These are phyloP conservation scores for Synchiropus splendidus DNA, from an alignment of 2,113 vertebrate genomes.

Conservation along the genomic window DNA sequence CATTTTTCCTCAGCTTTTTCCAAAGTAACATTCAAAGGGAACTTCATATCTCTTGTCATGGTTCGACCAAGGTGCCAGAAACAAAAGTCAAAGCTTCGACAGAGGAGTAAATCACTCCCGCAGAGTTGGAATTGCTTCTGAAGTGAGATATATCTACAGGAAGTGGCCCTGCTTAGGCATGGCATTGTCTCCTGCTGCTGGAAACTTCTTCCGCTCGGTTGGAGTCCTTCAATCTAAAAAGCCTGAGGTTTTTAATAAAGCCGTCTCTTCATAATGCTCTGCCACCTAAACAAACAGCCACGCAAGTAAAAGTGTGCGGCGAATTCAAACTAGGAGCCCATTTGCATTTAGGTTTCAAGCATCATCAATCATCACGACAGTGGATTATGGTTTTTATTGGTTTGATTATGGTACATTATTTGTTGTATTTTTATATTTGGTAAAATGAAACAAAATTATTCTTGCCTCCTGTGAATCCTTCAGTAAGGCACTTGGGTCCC, in stretches of 20 bases:
- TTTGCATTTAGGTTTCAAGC: too few relatives aligned
- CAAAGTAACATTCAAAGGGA: too few relatives aligned
- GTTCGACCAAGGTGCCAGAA: slow-evolving; percentile 12
- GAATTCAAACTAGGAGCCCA: too few relatives aligned
- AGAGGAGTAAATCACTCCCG: slow-evolving; percentile 27
- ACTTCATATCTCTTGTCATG: not conserved
- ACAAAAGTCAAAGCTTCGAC: slow-evolving; percentile 15
- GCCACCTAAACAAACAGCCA: slow-evolving; percentile 32
- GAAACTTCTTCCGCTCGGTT: slow-evolving; percentile 49
- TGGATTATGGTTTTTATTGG: too few relatives aligned
- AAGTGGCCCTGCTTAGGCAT: slow-evolving; percentile 48
- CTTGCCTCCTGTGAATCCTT: too few relatives aligned
- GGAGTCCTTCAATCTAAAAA: slow-evolving; percentile 48
- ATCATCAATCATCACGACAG: too few relatives aligned
- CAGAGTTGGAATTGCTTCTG: slow-evolving; percentile 33
- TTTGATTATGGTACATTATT: too few relatives aligned
- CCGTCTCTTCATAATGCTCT: slow-evolving; percentile 16
- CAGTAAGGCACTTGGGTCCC: too few relatives aligned
- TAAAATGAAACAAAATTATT: too few relatives aligned
- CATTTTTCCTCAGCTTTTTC: too few relatives aligned
- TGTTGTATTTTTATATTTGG: too few relatives aligned
- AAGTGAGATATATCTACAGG: slow-evolving; percentile 45
- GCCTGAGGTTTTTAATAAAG: slow-evolving; percentile 38
- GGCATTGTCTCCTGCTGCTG: slow-evolving; percentile 53
- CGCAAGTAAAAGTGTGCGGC: too few relatives aligned